Base-by-base conservation (phyloP, 2,888 invertebrate genomes). In the Stratiomys singularior region DNA sequence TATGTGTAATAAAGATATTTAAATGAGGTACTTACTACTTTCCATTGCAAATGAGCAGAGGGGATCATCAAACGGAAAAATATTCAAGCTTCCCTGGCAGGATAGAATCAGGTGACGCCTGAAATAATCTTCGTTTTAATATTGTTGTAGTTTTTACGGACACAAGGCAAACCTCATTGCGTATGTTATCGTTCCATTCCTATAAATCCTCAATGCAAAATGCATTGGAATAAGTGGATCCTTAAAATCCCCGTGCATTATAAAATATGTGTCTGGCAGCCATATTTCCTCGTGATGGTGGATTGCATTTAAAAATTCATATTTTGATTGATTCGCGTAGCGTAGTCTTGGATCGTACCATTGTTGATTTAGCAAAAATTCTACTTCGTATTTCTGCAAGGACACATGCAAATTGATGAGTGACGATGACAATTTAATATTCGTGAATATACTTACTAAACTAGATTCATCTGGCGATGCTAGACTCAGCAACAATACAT, bases 231-330 rank as follows among this genome's bases (percentile, higher is more conserved):
- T 95, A 86, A 96, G 92, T 81, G 96, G 96, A 88, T 96, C 95
- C 90, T 96, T 96, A 89, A 96, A 97, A 89, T 97, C 96, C 81
- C 97, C 97, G 88, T 97, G 96, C 94, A 96, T 96, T 87, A 96
- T 96, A 89, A 97, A 97, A 88, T 96, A 96, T 78, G 96, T 96
- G 89, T 97, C 97, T 80, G 97, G 96, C 84, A 96, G 90, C 96
- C 96, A 96, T 86, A 96, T 94, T 85, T 95, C 93, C 86, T 94
- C 93, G 90, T 96, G 94, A 87, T 97, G 96, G 87, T 96, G 96
- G 84, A 97, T 94, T 81, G 96, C 97, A 89, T 97, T 97, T 83
- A 97, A 90, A 88, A 92, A 96, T 85, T 94, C 94, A 90, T 94
- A 95, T 84, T 92, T 91, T 82, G 94, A 95, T 87, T 93, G 93